Evolutionary conservation across 2,888 invertebrate genomes (phyloP).

Genomic region (Atherix ibis): DNA sequence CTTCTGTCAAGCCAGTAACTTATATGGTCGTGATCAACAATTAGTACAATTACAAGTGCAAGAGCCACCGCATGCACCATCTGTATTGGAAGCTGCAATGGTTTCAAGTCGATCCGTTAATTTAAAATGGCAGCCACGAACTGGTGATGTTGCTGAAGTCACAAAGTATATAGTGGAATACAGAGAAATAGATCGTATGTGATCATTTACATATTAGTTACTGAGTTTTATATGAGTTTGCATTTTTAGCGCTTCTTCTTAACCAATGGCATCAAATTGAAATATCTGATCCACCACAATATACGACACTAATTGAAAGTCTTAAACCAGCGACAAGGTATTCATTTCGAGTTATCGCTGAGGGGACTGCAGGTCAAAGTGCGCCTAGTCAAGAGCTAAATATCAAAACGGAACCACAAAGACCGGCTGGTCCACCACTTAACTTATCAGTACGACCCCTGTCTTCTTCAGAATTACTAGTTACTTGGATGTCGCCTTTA

Average conservation of each 20-base stretch:
- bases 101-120: constrained; percentile 55
- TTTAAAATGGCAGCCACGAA: constrained; percentile 59
- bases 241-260: constrained; percentile 21
- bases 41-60: constrained; percentile 55
- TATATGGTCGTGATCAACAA: constrained; percentile 55
- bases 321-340: constrained; percentile 56
- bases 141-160: constrained; percentile 51
- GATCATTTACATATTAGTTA: background rate
- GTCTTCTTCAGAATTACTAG: constrained; percentile 54
- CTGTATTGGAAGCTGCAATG: constrained; percentile 49
- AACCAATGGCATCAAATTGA: constrained; percentile 50
- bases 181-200: constrained; percentile 44
- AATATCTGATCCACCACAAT: constrained; percentile 45
- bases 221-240: background rate
- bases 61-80: constrained; percentile 58
- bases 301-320: constrained; percentile 48
- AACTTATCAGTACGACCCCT: constrained; percentile 51
- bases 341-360: constrained; percentile 52
- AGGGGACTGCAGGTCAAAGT: constrained; percentile 57
- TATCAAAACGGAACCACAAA: constrained; percentile 51
- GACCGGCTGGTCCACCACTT: constrained; percentile 52
- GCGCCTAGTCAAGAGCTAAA: constrained; percentile 45
- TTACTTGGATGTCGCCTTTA: constrained; percentile 59
- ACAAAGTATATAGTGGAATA: constrained; percentile 54
- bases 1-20: constrained; percentile 62